phyloP scores from a whole-genome alignment of 2,797 vertebrate genomes.

The Brachyalestes nurse region DNA sequence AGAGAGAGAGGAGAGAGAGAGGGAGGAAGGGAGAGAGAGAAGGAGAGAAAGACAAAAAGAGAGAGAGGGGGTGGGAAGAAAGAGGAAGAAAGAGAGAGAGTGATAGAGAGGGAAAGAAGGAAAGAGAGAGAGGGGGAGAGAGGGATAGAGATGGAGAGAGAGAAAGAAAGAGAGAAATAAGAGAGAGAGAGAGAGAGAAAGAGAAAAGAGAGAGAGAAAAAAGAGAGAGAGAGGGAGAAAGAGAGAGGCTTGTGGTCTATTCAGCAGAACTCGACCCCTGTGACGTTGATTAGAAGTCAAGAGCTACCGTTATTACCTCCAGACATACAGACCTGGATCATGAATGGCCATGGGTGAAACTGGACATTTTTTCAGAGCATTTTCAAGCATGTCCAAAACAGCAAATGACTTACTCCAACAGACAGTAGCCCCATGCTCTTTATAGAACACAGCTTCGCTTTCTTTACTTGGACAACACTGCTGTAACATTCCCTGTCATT shows the following conservation, averaged over 20 bases:
- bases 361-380: constrained; percentile 3
- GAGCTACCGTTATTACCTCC: neutral
- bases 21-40: too few relatives aligned
- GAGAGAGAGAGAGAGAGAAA: too few relatives aligned
- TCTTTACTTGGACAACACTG: constrained; percentile 33
- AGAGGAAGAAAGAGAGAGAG: too few relatives aligned
- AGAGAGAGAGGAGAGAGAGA: neutral
- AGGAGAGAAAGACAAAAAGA: too few relatives aligned
- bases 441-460: constrained; percentile 20
- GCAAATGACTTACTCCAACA: constrained; percentile 27
- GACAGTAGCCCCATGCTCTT: constrained; percentile 7
- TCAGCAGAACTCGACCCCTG: neutral
- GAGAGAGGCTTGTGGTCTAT: neutral
- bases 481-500: constrained; percentile 69
- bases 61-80: too few relatives aligned
- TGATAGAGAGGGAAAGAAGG: too few relatives aligned
- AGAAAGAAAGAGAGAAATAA: too few relatives aligned
- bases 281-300: constrained; percentile 3
- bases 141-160: too few relatives aligned
- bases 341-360: neutral
- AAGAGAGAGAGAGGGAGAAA: neutral
- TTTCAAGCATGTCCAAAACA: constrained; percentile 25
- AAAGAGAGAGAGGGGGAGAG: too few relatives aligned
- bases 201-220: constrained; percentile 7
- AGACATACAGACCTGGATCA: neutral